These are phyloP conservation scores for Pardosa pseudoannulata DNA, from an alignment of 2,888 invertebrate species.

Conservation along the genomic window DNA sequence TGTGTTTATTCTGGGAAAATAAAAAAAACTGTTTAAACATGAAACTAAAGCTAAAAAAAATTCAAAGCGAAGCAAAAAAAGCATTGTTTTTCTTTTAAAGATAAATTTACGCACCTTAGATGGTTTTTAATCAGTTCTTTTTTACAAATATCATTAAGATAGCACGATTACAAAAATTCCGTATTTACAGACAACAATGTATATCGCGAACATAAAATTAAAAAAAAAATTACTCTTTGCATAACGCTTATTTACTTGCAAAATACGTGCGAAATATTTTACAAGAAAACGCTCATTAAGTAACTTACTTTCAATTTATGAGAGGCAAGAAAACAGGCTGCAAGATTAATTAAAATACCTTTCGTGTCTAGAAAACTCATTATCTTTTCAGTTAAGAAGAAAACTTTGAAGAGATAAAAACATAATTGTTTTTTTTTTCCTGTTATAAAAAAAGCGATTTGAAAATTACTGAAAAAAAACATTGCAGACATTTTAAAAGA, in stretches of 20 bases:
- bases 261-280: not conserved
- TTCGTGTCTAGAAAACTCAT: not conserved
- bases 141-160: not conserved
- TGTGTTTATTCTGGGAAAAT: no score
- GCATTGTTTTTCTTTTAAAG: no score
- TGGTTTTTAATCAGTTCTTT: not conserved
- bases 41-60: no score
- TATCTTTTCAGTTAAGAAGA: not conserved
- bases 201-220: no score
- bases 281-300: conserved; percentile 2
- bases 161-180: not conserved
- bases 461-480: not conserved
- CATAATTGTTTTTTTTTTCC: conserved; percentile 13
- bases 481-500: not conserved
- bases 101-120: no score
- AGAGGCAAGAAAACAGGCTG: not conserved
- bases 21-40: no score
- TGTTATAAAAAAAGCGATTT: not conserved
- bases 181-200: not conserved
- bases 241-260: not conserved
- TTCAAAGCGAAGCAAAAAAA: no score
- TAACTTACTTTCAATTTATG: conserved; percentile 5
- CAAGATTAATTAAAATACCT: conserved; percentile 14
- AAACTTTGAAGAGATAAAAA: not conserved
- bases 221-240: not conserved